phyloP scores from a whole-genome alignment of 2,888 invertebrate species.

The Xylota sylvarum region DNA sequence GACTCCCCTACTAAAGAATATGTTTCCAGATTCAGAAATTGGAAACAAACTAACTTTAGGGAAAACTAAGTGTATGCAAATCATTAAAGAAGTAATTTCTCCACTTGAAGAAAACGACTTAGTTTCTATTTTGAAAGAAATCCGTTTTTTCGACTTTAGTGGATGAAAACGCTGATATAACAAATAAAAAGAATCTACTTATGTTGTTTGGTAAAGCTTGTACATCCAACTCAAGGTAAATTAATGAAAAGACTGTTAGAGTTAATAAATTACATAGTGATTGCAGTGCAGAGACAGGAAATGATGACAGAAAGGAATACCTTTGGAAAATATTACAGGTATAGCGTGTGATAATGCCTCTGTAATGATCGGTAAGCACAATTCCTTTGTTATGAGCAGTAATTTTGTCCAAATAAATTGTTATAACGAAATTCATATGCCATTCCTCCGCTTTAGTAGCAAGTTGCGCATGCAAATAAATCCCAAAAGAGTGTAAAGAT shows the following conservation, averaged over 20 bases:
- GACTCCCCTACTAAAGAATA: too few relatives aligned
- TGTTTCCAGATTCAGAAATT: too few relatives aligned
- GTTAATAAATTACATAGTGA: not conserved
- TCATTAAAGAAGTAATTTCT: not conserved
- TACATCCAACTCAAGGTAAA: not conserved
- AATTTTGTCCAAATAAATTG: conserved; percentile 2
- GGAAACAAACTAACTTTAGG: not conserved
- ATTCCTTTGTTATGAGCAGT: not conserved
- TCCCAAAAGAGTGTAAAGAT: not conserved
- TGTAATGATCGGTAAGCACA: not conserved
- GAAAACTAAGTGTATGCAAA: not conserved
- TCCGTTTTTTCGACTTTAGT: too few relatives aligned
- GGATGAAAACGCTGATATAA: not conserved
- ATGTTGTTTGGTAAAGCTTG: too few relatives aligned
- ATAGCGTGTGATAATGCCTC: conserved; percentile 2
- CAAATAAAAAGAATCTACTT: too few relatives aligned
- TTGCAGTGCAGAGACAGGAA: not conserved
- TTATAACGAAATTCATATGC: not conserved
- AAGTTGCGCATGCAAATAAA: not conserved
- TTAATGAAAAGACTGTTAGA: not conserved
- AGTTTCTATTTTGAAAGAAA: conserved; percentile 5
- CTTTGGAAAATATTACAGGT: not conserved
- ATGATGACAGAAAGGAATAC: not conserved
- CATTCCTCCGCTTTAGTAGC: not conserved
- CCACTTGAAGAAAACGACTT: not conserved